Evolutionary conservation across 2,888 invertebrate species (phyloP), one percentile per base, ranked within the genome.

Genomic region (Nymphalis c-album): DNA sequence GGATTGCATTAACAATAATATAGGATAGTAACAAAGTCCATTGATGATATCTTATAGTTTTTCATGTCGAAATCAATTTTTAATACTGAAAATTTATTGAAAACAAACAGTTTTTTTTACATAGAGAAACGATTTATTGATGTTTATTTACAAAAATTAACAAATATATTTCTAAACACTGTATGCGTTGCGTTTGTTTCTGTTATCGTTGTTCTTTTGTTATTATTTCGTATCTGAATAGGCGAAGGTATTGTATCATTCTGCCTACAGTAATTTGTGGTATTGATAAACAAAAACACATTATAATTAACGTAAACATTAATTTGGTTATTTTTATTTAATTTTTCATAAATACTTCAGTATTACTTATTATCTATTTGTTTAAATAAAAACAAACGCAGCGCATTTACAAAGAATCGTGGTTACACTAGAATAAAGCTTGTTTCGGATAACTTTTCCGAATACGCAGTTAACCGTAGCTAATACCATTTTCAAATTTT

Each of bases 361-460:
- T 50, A 20, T 20, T 10, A 20, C 2, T 50, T 20, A 10, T 18
- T n/a, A n/a, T n/a, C 2, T 50, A 18, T 18, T 50, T 50, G 8
- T 20, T 20, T 18, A 51, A 51, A n/a, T 17, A 60, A 67, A 74
- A 78, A 73, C 80, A 80, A 78, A 76, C 80, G 75, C 75, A 77
- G 76, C 78, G 75, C 79, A 76, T 78, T 73, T 70, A 80, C 76
- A 82, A 79, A 79, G 79, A 81, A 81, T 22, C 51, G 51, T 82
- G 82, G 80, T 85, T 87, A 90, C 78, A 79, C 87, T 90, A 91
- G 77, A 81, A 87, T 91, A 91, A 91, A 91, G 91, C 91, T 91
- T 88, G 83, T 83, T 82, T 82, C 84, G 85, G 88, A 84, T 86
- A 85, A 85, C 82, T 83, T 20, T 51, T 80, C 77, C 78, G 80